Conservation (phyloP, 2,888 invertebrate species). For the Agriopis aurantiaria region DNA sequence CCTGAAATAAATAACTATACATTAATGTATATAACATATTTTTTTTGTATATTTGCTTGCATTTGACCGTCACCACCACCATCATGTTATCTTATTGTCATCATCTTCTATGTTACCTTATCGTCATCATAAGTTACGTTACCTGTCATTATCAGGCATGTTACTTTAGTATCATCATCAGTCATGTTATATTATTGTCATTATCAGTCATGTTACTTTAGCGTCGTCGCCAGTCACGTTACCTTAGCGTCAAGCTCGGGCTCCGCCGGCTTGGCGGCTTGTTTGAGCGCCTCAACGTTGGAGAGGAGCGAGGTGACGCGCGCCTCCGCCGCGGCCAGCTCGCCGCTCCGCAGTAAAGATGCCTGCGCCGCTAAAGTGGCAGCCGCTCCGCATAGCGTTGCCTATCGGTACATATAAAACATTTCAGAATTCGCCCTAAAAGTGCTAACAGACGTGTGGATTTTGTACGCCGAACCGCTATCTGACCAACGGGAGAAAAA, state of each 20-base stretch:
- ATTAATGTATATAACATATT: too few relatives aligned
- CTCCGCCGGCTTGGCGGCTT: conserved; percentile 86
- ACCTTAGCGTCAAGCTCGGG: conserved; percentile 90
- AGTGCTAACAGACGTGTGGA: too few relatives aligned
- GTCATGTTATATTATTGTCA: not conserved
- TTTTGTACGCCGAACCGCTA: too few relatives aligned
- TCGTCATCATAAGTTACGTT: not conserved
- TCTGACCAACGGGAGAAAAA: too few relatives aligned
- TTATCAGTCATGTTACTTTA: not conserved
- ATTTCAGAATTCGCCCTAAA: not conserved
- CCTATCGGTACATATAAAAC: conserved; percentile 51
- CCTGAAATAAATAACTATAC: conserved; percentile 74
- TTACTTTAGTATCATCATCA: not conserved
- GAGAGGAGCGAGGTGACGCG: conserved; percentile 91
- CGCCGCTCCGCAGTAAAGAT: conserved; percentile 92
- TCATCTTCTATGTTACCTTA: not conserved
- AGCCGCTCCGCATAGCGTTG: conserved; percentile 88
- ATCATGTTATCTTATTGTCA: not conserved
- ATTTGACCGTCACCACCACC: not conserved
- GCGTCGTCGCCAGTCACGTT: not conserved
- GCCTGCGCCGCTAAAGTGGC: conserved; percentile 93
- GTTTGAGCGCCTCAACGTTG: conserved; percentile 90
- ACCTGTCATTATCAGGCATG: not conserved
- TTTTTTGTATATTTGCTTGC: too few relatives aligned
- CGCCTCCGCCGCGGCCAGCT: conserved; percentile 94